phyloP scores from a whole-genome alignment of 2,113 vertebrate genomes.

The Pipra filicauda region DNA sequence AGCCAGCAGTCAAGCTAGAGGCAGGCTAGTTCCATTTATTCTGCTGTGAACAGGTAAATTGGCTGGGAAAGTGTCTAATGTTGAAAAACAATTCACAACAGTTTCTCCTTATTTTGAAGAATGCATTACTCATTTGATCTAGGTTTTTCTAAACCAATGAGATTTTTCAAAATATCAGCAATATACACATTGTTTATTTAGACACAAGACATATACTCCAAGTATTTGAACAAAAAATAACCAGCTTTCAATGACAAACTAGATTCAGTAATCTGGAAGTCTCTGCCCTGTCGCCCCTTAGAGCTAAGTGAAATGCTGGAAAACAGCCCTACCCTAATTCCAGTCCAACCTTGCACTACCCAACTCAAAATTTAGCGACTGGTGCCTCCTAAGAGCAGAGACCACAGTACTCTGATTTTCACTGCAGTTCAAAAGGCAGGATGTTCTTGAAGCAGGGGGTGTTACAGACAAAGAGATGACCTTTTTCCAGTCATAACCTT shows the following conservation, averaged over 20 bases:
- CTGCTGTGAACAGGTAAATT: conserved; percentile 49
- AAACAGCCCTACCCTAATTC: neutral
- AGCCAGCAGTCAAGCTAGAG: neutral
- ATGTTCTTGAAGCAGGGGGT: neutral
- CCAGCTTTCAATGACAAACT: neutral
- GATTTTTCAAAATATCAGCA: conserved; percentile 6
- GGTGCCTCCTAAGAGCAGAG: neutral
- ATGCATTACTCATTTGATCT: conserved; percentile 51
- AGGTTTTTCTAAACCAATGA: conserved; percentile 36
- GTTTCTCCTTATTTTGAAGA: conserved; percentile 42
- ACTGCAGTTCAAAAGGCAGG: neutral
- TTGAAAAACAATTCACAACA: conserved; percentile 48
- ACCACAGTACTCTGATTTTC: neutral
- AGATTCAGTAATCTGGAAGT: neutral
- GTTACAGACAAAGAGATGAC: neutral
- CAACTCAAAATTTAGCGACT: neutral
- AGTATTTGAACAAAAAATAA: neutral
- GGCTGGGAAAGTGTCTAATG: conserved; percentile 34
- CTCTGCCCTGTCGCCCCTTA: neutral
- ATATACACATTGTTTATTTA: neutral
- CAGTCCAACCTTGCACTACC: neutral
- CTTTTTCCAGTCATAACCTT: neutral
- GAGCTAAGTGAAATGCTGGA: neutral
- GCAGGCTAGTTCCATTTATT: conserved; percentile 14
- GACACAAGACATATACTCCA: neutral